These are phyloP conservation scores for Babyrousa celebensis DNA, from an alignment of 2,797 vertebrate genomes.

Conservation along the genomic window DNA sequence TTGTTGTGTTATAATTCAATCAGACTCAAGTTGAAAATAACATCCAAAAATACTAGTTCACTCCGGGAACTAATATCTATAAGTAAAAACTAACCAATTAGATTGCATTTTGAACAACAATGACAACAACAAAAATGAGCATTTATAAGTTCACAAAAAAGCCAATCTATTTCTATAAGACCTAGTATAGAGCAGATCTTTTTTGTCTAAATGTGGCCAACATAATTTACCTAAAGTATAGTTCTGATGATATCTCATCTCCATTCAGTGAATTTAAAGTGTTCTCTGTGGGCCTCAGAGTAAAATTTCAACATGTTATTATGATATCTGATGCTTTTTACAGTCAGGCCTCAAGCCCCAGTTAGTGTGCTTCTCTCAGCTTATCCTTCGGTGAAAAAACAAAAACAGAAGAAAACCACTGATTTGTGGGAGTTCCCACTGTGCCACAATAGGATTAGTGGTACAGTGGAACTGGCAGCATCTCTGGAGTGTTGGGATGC, in stretches of 20 bases:
- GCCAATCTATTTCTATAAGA: background rate
- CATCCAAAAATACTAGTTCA: background rate
- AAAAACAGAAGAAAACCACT: background rate
- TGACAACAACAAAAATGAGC: background rate
- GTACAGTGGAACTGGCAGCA: no score
- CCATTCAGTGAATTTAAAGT: background rate
- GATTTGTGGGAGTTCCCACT: background rate
- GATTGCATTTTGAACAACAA: background rate
- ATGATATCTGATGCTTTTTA: background rate
- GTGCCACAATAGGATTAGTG: no score
- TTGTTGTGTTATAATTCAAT: background rate
- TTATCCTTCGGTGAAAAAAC: background rate
- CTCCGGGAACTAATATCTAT: background rate
- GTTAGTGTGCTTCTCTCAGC: background rate
- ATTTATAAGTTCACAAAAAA: background rate
- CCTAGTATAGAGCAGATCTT: background rate
- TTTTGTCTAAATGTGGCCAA: background rate
- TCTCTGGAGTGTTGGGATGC: no score
- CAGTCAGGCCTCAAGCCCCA: background rate
- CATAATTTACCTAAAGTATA: background rate
- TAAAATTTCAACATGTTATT: background rate
- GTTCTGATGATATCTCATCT: background rate
- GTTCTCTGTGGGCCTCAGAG: background rate
- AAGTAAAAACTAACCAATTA: background rate
- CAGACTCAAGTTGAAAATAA: conserved; percentile 1